Percentiles rank a stretch among this genome's conserved stretches.
Conservation (phyloP, 2,797 vertebrate species). For the Muscicapa comitata region DNA sequence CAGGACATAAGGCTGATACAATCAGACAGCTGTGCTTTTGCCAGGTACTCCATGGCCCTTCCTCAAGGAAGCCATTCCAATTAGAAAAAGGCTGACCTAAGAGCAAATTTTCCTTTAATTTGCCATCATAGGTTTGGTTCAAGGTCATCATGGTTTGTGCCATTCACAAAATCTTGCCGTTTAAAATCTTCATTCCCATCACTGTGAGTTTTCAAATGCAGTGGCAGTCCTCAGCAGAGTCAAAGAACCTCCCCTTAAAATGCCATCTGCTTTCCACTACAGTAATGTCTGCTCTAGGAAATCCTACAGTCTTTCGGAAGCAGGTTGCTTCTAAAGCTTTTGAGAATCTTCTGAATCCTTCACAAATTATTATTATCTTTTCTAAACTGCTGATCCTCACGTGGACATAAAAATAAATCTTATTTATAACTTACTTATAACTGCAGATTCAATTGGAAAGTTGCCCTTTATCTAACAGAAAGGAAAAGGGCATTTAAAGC, state of each 20-base stretch:
- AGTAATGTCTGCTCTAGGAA: neutral
- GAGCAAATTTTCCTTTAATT: neutral
- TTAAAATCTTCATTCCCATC: neutral
- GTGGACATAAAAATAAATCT: neutral
- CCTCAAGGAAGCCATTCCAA: neutral
- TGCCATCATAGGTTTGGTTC: neutral
- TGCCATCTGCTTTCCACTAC: neutral
- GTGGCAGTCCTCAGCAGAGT: neutral
- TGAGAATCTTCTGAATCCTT: neutral
- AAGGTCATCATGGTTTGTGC: neutral
- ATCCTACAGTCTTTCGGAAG: neutral
- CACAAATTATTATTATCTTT: neutral
- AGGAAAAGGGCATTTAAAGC: neutral
- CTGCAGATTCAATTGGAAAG: neutral
- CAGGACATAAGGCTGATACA: neutral
- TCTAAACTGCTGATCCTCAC: neutral
- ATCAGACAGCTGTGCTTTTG: neutral
- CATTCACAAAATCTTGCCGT: neutral
- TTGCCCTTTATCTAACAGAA: neutral
- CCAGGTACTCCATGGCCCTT: neutral
- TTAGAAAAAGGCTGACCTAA: neutral
- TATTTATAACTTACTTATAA: neutral
- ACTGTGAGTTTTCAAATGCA: neutral
- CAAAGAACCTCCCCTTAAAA: neutral
- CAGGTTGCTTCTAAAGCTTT: neutral